Evolutionary conservation across 2,113 vertebrate genomes (phyloP).

Genomic region (Brienomyrus brachyistius): DNA sequence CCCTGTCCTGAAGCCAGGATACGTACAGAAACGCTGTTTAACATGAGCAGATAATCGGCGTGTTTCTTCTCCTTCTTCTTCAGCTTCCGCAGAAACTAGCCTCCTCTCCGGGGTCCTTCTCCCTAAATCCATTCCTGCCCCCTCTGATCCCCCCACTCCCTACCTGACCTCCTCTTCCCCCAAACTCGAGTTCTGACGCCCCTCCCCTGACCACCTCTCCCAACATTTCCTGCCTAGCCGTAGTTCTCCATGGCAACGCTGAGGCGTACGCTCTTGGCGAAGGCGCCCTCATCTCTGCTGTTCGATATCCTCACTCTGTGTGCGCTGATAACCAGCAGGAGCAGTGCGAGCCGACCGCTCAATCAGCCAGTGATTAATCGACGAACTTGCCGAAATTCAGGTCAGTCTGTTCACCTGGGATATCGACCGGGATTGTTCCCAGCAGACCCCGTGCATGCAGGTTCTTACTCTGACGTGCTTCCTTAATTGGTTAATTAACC

Average conservation of each 20-base stretch:
- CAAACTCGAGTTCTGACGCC: neutral
- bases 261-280: neutral
- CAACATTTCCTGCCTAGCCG: neutral
- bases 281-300: neutral
- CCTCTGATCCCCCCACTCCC: neutral
- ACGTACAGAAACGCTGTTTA: neutral
- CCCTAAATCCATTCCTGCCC: neutral
- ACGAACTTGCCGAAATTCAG: neutral
- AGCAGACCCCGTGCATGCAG: neutral
- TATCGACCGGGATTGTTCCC: neutral
- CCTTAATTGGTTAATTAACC: slow-evolving; percentile 3
- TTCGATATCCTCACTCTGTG: neutral
- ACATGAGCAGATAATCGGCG: neutral
- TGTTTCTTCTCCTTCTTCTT: neutral
- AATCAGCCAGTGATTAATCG: neutral
- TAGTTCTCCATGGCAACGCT: neutral
- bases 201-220: neutral
- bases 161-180: neutral
- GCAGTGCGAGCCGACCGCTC: neutral
- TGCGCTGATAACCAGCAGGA: neutral
- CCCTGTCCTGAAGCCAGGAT: neutral
- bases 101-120: neutral
- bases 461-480: neutral
- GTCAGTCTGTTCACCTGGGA: neutral
- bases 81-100: neutral